phyloP scores from a whole-genome alignment of 2,113 vertebrate species.

The Tachuris rubrigastra region DNA sequence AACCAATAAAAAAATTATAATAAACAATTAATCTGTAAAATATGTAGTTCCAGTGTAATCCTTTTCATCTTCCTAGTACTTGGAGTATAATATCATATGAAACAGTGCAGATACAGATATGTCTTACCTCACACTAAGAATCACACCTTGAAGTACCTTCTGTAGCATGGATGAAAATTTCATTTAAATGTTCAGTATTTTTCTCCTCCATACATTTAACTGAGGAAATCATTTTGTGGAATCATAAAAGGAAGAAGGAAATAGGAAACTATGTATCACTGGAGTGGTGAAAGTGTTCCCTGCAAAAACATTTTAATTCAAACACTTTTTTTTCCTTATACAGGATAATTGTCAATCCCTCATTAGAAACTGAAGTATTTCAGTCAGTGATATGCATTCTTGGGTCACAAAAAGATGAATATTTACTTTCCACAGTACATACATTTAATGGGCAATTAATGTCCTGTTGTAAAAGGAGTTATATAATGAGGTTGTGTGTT shows the following conservation, averaged over 20 bases:
- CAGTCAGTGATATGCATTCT: background rate
- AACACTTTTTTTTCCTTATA: background rate
- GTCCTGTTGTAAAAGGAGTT: background rate
- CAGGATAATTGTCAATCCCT: background rate
- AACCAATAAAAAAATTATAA: background rate
- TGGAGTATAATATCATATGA: background rate
- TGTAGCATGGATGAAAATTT: constrained; percentile 74
- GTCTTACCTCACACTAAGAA: background rate
- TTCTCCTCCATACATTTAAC: constrained; percentile 82
- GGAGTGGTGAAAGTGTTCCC: constrained; percentile 72
- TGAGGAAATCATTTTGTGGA: constrained; percentile 76
- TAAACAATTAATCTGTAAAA: background rate
- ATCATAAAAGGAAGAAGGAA: constrained; percentile 76
- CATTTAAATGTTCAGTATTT: constrained; percentile 76
- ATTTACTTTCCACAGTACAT: background rate
- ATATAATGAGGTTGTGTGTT: background rate
- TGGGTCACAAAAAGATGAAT: background rate
- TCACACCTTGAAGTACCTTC: constrained; percentile 77
- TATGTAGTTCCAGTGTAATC: background rate
- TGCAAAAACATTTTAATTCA: constrained; percentile 33
- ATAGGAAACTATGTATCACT: constrained; percentile 68
- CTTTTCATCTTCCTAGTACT: background rate
- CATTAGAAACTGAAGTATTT: background rate
- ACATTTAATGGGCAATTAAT: background rate
- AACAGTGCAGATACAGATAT: background rate